phyloP scores from a whole-genome alignment of 2,113 vertebrate genomes.

The Anhinga anhinga region DNA sequence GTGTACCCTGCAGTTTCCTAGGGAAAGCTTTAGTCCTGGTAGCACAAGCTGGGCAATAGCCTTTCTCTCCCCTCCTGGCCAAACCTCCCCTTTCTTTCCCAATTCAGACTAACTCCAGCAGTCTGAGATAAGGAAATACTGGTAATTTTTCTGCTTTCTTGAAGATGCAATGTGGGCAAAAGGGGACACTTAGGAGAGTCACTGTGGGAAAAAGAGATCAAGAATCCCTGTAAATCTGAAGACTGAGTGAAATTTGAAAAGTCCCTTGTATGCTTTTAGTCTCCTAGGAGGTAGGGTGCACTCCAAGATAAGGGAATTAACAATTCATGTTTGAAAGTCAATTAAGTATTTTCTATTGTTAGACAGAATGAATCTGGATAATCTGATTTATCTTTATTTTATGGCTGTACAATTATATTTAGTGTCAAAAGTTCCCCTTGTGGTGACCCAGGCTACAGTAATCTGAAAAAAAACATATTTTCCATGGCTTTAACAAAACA shows the following conservation, averaged over 20 bases:
- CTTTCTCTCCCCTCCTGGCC: background rate
- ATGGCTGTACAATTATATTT: background rate
- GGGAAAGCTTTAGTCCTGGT: background rate
- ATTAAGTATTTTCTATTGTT: constrained; percentile 22
- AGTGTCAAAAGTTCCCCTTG: constrained; percentile 19
- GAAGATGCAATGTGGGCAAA: background rate
- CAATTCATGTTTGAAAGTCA: background rate
- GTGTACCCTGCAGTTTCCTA: background rate
- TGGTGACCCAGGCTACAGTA: background rate
- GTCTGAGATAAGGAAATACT: background rate
- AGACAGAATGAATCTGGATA: background rate
- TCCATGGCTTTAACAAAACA: background rate
- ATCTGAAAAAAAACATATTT: background rate
- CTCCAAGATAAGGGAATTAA: constrained; percentile 1
- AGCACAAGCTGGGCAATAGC: background rate
- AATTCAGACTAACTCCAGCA: background rate
- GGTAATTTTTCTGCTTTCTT: background rate
- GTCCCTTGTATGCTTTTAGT: background rate
- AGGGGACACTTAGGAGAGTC: background rate
- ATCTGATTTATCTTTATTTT: constrained; percentile 9
- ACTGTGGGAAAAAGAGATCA: background rate
- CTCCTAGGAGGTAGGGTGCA: background rate
- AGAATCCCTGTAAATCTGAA: background rate
- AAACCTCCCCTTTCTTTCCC: background rate
- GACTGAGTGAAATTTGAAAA: background rate